A percentile compares a stretch with the other conserved stretches of the same genome.
phyloP scores from a whole-genome alignment of 2,888 invertebrate genomes.

The Eristalis pertinax region DNA sequence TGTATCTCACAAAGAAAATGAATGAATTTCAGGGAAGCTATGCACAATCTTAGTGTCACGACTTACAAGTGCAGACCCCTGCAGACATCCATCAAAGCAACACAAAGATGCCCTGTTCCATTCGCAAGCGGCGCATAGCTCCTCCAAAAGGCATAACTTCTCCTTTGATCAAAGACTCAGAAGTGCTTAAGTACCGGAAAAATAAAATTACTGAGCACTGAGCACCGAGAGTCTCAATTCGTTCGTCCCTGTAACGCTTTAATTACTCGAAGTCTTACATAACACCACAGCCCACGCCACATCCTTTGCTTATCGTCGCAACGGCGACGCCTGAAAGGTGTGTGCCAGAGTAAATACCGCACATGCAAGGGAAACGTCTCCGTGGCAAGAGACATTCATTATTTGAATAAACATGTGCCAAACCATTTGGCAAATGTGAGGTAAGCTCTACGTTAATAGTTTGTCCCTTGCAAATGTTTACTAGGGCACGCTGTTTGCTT shows the following conservation, averaged over 20 bases:
- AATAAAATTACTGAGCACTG: neutral
- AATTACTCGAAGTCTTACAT: neutral
- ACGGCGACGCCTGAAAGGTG: neutral
- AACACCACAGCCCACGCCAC: neutral
- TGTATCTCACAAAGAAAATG: neutral
- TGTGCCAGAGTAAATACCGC: neutral
- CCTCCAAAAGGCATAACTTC: neutral
- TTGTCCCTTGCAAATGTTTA: neutral
- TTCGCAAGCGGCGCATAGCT: neutral
- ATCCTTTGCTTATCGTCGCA: neutral
- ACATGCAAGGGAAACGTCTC: neutral
- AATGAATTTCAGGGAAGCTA: neutral
- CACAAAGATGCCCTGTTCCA: neutral
- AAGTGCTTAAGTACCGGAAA: neutral
- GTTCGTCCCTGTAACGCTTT: neutral
- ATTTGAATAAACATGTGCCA: conserved; percentile 30
- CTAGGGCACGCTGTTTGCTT: conserved; percentile 38
- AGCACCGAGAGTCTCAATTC: neutral
- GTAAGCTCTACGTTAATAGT: neutral
- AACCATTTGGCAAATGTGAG: conserved; percentile 15
- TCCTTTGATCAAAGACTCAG: neutral
- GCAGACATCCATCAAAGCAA: neutral
- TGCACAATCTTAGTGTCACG: neutral
- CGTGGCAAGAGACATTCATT: conserved; percentile 5
- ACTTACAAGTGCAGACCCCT: neutral